Base-by-base conservation (phyloP, 1,140 invertebrate species). In the Bombus sibiricus region DNA sequence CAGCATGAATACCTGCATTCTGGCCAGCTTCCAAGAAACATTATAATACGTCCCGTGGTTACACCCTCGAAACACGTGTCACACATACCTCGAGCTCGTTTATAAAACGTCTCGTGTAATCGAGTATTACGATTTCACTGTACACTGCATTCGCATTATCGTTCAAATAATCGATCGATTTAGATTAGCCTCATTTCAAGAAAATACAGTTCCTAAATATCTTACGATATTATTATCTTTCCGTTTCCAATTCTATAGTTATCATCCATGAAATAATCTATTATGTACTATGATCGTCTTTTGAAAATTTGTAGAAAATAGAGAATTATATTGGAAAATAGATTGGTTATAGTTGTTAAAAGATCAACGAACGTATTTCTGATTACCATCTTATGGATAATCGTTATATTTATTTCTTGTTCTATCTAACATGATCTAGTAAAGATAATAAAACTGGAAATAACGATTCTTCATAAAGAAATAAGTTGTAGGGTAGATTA, bases 11-110 rank as follows among this genome's bases (percentile, higher is more conserved):
- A 85, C 83, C 79, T 37, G 68, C 83, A 53, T 53, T 53, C 57
- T 89, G 88, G 88, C 88, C 37, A 15, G 69, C 22, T 28, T 89
- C 88, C 88, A 89, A 85, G 77, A 83, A 83, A 89, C 87, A 85
- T 89, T 89, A 89, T 88, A 89, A 88, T 89, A 89, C 79, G 69
- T 89, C 86, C 87, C 85, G 75, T 76, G 69, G 85, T 89, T 89
- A 89, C 88, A 64, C 78, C 79, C 64, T 68, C 83, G 87, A 83
- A 81, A 89, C 88, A 89, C 82, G 88, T 39, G 88, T 86, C 87
- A 77, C 87, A 74, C 83, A 73, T 89, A 85, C 69, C 59, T 62
- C 62, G 64, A 47, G 53, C 66, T 68, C 80, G 77, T 89, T 89
- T 89, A 89, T 82, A 88, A 83, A 88, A 89, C 74, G 85, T 78